Evolutionary conservation across 1,140 invertebrate genomes (phyloP), one percentile per base, ranked within the genome.

Genomic region (Apolygus lucorum): DNA sequence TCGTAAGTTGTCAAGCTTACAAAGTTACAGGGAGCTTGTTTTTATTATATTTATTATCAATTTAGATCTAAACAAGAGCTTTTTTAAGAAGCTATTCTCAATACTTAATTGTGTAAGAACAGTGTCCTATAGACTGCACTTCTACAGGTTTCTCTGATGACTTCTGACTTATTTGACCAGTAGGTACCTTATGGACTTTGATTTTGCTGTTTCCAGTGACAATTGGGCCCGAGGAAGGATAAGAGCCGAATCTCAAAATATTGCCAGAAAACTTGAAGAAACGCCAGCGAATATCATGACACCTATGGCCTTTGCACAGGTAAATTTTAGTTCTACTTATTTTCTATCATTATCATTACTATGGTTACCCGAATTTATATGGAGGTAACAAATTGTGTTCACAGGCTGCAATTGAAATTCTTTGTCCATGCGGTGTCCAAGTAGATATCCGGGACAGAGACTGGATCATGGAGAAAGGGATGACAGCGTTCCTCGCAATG

Each of bases 201-300:
- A n/a, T n/a, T n/a, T n/a, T n/a, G n/a, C n/a, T 49, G 8, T 49
- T 62, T 62, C 4, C 26, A 79, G 81, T 25, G 78, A 82, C 22
- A 81, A 85, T 69, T 96, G 91, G 91, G 80, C 81, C n/a, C 75
- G 82, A 75, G 93, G 93, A 0, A 72, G 80, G 25, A 81, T 87
- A 2, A 86, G 91, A 77, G 90, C 90, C 0, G 83, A 90, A 66
- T 87, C 89, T 0, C 94, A 96, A 80, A 95, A 95, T 77, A 81
- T 93, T 76, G 90, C 91, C 0, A 79, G 92, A n/a, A 82, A 79
- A 72, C 77, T 96, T 1, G 86, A 86, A 75, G 93, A 96, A 77
- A 87, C 87, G 11, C 93, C 94, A 0, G 85, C 90, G 0, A 96
- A 96, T 80, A 77, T 86, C 68, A 86, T 96, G 81, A 95, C 93